Conservation (phyloP, 2,888 invertebrate species). For the Congeria kusceri region DNA sequence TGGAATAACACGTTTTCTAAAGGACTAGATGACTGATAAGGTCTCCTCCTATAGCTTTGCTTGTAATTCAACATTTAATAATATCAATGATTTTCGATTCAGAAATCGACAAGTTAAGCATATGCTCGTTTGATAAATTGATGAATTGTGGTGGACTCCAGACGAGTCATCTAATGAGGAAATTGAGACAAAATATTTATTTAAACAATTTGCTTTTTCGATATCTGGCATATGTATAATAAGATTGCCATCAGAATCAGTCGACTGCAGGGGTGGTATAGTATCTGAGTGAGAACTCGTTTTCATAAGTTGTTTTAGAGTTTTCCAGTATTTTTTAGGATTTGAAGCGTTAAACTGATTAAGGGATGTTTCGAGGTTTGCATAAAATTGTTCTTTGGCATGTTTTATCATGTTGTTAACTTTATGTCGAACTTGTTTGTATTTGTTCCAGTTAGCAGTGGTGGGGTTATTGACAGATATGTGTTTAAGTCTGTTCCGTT, state of each 20-base stretch:
- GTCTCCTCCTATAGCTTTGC: not conserved
- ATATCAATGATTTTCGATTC: too few species aligned
- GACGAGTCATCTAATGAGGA: not conserved
- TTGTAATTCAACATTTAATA: not conserved
- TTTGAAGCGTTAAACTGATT: too few species aligned
- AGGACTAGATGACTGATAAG: not conserved
- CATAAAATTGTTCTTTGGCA: too few species aligned
- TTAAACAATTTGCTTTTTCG: conserved; percentile 1
- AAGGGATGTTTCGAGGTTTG: too few species aligned
- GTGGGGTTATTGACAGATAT: not conserved
- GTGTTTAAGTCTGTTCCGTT: not conserved
- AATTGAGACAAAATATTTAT: not conserved
- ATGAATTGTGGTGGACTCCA: not conserved
- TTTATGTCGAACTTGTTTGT: not conserved
- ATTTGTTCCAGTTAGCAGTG: conserved; percentile 1
- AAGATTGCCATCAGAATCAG: not conserved
- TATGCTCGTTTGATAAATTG: not conserved
- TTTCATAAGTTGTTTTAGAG: too few species aligned
- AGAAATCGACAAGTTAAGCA: too few species aligned
- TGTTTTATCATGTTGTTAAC: too few species aligned
- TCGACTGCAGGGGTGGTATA: not conserved
- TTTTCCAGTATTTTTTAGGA: too few species aligned
- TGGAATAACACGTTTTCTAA: not conserved
- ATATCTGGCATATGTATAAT: too few species aligned
- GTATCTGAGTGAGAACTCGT: too few species aligned